Evolutionary conservation across 1,140 invertebrate genomes (phyloP).

Genomic region (Hypothenemus hampei): DNA sequence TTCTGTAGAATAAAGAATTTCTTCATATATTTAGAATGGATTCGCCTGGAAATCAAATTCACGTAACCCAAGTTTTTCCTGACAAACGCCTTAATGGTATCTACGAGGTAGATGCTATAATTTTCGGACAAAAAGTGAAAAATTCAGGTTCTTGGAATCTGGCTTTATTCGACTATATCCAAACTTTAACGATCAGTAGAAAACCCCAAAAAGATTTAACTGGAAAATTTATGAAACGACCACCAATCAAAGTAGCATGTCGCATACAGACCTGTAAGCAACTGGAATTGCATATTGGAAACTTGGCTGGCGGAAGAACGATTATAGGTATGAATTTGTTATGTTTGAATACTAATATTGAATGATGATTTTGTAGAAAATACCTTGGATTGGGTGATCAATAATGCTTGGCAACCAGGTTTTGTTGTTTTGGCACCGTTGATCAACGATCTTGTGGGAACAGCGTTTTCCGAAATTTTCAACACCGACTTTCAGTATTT

Average conservation of each 20-base stretch:
- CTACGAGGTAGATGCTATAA: slow-evolving; percentile 60
- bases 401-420: slow-evolving; percentile 70
- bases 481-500: slow-evolving; percentile 65
- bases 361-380: slow-evolving; percentile 51
- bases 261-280: slow-evolving; percentile 68
- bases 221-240: slow-evolving; percentile 42
- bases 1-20: too few species aligned
- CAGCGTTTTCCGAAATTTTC: slow-evolving; percentile 75
- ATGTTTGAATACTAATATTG: not conserved
- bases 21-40: slow-evolving; percentile 66
- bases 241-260: slow-evolving; percentile 58
- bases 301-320: slow-evolving; percentile 60
- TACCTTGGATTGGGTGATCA: slow-evolving; percentile 63
- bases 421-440: slow-evolving; percentile 65
- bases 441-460: slow-evolving; percentile 75
- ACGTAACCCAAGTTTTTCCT: slow-evolving; percentile 76
- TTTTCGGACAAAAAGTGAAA: slow-evolving; percentile 54
- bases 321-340: slow-evolving; percentile 57
- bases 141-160: slow-evolving; percentile 69
- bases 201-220: slow-evolving; percentile 44
- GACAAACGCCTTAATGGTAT: slow-evolving; percentile 67
- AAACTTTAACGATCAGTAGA: slow-evolving; percentile 68
- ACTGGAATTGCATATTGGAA: slow-evolving; percentile 70
- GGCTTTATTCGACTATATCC: slow-evolving; percentile 65
- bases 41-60: slow-evolving; percentile 55